Percentiles rank a stretch among this genome's conserved stretches.
Conservation (phyloP, 2,888 invertebrate species). For the Zelleria hepariella region DNA sequence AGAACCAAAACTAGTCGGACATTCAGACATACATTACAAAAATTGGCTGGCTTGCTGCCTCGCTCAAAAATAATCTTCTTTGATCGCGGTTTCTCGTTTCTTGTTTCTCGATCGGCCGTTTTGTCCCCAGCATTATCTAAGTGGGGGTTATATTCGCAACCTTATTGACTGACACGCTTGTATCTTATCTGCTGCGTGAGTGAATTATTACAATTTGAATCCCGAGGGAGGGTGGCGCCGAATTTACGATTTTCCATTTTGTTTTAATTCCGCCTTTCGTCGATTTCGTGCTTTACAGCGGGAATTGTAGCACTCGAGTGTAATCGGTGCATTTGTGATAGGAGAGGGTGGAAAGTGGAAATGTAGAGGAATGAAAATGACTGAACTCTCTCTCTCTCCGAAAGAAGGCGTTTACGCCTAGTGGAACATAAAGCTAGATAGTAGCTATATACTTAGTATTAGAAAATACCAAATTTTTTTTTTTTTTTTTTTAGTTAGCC, state of each 20-base stretch:
- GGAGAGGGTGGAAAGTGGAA: not conserved
- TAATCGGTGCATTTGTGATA: not conserved
- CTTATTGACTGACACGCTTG: not conserved
- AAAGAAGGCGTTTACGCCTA: too few species aligned
- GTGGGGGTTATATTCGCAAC: not conserved
- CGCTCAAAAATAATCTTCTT: too few species aligned
- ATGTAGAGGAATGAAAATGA: too few species aligned
- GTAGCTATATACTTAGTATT: too few species aligned
- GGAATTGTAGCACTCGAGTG: not conserved
- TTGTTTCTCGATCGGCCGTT: not conserved
- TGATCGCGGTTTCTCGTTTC: too few species aligned
- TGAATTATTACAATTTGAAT: not conserved
- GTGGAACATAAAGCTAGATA: too few species aligned
- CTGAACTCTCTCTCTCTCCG: too few species aligned
- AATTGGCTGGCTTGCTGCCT: too few species aligned
- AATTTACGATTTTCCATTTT: not conserved
- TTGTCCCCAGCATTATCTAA: not conserved
- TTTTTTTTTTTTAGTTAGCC: too few species aligned
- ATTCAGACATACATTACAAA: too few species aligned
- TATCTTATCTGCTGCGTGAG: not conserved
- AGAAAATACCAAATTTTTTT: too few species aligned
- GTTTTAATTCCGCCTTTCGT: not conserved
- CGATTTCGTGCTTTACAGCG: not conserved
- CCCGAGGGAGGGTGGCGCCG: not conserved
- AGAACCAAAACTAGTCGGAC: too few species aligned